Percentiles rank a stretch among this genome's conserved stretches.
Conservation (phyloP, 2,888 invertebrate species). For the Ectropis crepuscularia region DNA sequence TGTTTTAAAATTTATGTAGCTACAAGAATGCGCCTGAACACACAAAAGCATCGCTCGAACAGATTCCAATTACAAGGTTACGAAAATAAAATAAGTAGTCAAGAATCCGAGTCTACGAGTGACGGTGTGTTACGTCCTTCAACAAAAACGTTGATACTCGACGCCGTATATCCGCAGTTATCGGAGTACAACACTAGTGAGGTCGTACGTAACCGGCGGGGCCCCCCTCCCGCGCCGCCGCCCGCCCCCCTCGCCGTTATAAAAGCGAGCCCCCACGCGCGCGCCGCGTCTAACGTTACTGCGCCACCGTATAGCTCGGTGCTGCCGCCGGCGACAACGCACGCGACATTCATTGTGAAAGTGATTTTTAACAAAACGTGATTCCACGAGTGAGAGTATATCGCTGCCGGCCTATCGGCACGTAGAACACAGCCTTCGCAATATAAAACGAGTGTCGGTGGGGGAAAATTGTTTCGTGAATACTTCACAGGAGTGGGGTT, state of each 20-base stretch:
- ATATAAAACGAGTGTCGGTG: constrained; percentile 61
- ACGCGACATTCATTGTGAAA: constrained; percentile 81
- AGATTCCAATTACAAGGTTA: constrained; percentile 11
- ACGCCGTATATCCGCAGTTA: constrained; percentile 29
- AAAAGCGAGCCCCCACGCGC: constrained; percentile 68
- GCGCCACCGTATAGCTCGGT: constrained; percentile 68
- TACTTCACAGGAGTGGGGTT: constrained; percentile 73
- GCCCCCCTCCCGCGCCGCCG: constrained; percentile 47
- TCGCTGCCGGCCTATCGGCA: constrained; percentile 45
- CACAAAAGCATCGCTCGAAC: neutral
- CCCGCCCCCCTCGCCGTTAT: constrained; percentile 59
- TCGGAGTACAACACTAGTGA: constrained; percentile 65
- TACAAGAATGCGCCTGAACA: neutral
- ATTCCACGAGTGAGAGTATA: constrained; percentile 74
- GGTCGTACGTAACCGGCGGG: constrained; percentile 58
- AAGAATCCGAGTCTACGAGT: constrained; percentile 25
- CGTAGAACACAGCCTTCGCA: constrained; percentile 45
- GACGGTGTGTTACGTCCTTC: constrained; percentile 31
- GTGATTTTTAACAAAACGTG: constrained; percentile 71
- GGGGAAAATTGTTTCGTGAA: constrained; percentile 67
- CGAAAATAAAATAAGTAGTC: constrained; percentile 11
- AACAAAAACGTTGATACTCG: constrained; percentile 27
- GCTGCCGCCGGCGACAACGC: constrained; percentile 57
- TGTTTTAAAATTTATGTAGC: neutral
- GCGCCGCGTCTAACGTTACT: constrained; percentile 78